A percentile compares a stretch with the other conserved stretches of the same genome.
phyloP scores from a whole-genome alignment of 2,113 vertebrate genomes.

The Neoarius graeffei region DNA sequence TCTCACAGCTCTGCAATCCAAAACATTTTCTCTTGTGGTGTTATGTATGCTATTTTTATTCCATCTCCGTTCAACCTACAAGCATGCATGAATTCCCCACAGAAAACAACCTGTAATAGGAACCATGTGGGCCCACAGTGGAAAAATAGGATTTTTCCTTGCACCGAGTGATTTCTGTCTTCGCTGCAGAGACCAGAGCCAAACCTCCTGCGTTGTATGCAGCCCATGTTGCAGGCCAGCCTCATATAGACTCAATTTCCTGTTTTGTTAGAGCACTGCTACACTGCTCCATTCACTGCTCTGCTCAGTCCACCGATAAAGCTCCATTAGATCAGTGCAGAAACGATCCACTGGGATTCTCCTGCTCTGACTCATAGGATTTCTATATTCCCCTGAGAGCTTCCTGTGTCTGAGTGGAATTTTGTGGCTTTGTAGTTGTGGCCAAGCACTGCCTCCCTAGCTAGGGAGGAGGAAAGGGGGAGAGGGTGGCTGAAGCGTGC shows the following conservation, averaged over 20 bases:
- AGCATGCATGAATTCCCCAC: slow-evolving; percentile 51
- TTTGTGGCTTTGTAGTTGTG: slow-evolving; percentile 77
- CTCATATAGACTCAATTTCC: slow-evolving; percentile 75
- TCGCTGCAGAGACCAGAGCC: slow-evolving; percentile 32
- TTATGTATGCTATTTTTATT: slow-evolving; percentile 45
- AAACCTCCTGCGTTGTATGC: slow-evolving; percentile 51
- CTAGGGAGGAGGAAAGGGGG: slow-evolving; percentile 13
- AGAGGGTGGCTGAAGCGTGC: slow-evolving; percentile 55
- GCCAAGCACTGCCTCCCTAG: slow-evolving; percentile 54
- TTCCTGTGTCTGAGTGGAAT: slow-evolving; percentile 76
- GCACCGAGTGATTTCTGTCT: slow-evolving; percentile 43
- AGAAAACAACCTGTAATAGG: slow-evolving; percentile 54
- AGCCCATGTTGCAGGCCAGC: slow-evolving; percentile 42
- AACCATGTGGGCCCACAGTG: slow-evolving; percentile 47
- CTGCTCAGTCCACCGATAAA: slow-evolving; percentile 67
- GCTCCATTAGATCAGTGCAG: slow-evolving; percentile 75
- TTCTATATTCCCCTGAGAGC: slow-evolving; percentile 80
- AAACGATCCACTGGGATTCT: slow-evolving; percentile 76
- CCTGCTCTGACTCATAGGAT: slow-evolving; percentile 82
- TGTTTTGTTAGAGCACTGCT: slow-evolving; percentile 72
- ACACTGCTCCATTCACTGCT: slow-evolving; percentile 64
- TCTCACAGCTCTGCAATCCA: slow-evolving; percentile 36
- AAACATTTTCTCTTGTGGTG: slow-evolving; percentile 43
- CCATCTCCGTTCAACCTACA: slow-evolving; percentile 41
- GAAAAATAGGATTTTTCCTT: slow-evolving; percentile 51